phyloP scores from a whole-genome alignment of 2,113 vertebrate genomes.

The Corynorhinus townsendii region DNA sequence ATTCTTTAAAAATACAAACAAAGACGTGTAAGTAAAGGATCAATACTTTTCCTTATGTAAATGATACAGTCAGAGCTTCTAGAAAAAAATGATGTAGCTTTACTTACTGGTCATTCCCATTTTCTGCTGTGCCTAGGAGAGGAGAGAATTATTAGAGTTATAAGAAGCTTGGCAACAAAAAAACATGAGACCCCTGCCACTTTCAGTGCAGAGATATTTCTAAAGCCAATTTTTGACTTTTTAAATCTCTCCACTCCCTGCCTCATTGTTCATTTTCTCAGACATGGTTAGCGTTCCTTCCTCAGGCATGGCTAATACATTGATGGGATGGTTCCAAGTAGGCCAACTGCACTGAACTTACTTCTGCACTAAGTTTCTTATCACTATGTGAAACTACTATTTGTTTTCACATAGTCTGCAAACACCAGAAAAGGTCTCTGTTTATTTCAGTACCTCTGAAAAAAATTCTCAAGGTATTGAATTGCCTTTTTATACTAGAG shows the following conservation, averaged over 20 bases:
- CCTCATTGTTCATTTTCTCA: neutral
- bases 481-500: neutral
- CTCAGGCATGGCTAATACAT: neutral
- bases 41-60: neutral
- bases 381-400: neutral
- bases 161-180: neutral
- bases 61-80: neutral
- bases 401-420: neutral
- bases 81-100: neutral
- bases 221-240: neutral
- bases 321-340: neutral
- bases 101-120: conserved; percentile 82
- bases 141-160: conserved; percentile 33
- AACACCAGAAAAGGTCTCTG: neutral
- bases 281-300: neutral
- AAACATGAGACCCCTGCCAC: neutral
- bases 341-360: neutral
- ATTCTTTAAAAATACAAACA: neutral
- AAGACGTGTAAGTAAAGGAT: neutral
- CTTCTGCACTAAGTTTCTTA: neutral
- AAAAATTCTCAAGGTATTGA: neutral
- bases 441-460: neutral
- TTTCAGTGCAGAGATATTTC: neutral
- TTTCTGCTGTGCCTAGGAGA: conserved; percentile 80
- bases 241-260: neutral